Base-by-base conservation (phyloP, 1,140 invertebrate species). In the Ceratoteleas bidentatus region DNA sequence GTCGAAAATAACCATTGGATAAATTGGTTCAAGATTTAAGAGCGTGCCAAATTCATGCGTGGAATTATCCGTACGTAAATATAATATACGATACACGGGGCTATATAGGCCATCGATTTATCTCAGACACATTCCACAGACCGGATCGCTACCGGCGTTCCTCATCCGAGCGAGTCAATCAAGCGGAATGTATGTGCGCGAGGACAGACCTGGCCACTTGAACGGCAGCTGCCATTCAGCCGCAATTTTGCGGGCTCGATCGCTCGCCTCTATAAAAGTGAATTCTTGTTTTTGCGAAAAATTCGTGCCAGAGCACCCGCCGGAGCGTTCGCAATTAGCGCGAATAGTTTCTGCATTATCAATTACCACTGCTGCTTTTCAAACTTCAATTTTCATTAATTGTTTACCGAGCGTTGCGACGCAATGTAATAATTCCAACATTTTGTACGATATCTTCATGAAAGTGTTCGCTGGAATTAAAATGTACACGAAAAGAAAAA, bases 111-210 rank as follows among this genome's bases (percentile, higher is more conserved):
- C 83, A 68, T 76, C 53, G 69, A 78, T 88, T 81, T 85, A 85
- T 86, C 86, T 81, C 64, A 49, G 75, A 80, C 65, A 74, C 84
- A 85, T 88, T 87, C 83, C 79, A 84, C 50, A 68, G 75, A 65
- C 66, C 72, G 82, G 65, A 61, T 78, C 68, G 74, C 85, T 83
- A 85, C 68, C 77, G 81, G 68, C 74, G 72, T 84, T 78, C 75
- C 73, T 85, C 75, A 68, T 87, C 73, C 75, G 78, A 78, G 65
- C 79, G 76, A 88, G 73, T 86, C 81, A 84, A 88, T 86, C 84
- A 88, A 85, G 87, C 83, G 86, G 88, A 90, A 89, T 90, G 87
- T 75, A 79, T 83, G 81, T 73, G 75, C 40, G 66, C 72, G 70
- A 68, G 76, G 70, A 73, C 84, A 83, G 69, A 84, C 66, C 83